Evolutionary conservation across 2,888 invertebrate species (phyloP).

Genomic region (Epirrhoe tristata): DNA sequence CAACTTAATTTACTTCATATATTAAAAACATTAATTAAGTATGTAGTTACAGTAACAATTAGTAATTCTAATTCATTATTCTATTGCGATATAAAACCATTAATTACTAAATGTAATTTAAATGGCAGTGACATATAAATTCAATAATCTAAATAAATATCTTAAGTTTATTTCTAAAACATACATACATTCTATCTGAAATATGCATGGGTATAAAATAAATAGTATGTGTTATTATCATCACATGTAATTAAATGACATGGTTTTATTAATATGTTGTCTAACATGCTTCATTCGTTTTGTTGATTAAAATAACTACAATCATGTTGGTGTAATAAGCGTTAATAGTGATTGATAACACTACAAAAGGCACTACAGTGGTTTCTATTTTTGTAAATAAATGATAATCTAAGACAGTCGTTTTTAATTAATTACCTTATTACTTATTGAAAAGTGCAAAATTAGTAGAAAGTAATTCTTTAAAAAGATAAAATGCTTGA

Average conservation of each 20-base stretch:
- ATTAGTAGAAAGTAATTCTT: constrained; percentile 17
- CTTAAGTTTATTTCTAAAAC: constrained; percentile 16
- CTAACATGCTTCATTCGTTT: constrained; percentile 33
- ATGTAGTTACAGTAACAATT: constrained; percentile 20
- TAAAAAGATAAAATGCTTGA: constrained; percentile 43
- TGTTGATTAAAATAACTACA: constrained; percentile 46
- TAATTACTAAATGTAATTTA: constrained; percentile 34
- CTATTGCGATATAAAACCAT: constrained; percentile 31
- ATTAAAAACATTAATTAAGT: constrained; percentile 43
- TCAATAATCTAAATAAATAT: constrained; percentile 29
- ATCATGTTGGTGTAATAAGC: constrained; percentile 71
- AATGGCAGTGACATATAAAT: constrained; percentile 53
- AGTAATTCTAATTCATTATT: constrained; percentile 43
- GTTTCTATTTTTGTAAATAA: constrained; percentile 84
- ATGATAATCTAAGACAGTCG: constrained; percentile 58
- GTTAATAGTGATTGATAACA: constrained; percentile 58
- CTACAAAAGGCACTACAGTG: constrained; percentile 60
- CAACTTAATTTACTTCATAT: constrained; percentile 48
- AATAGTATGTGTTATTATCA: constrained; percentile 17
- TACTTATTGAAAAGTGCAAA: constrained; percentile 32
- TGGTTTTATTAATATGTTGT: constrained; percentile 20
- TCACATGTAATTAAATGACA: constrained; percentile 19
- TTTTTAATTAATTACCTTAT: constrained; percentile 38
- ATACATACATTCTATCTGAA: constrained; percentile 13
- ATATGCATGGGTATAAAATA: constrained; percentile 21